These are phyloP conservation scores for Rousettus leschenaultii DNA, from an alignment of 2,113 vertebrate species.

Conservation along the genomic window DNA sequence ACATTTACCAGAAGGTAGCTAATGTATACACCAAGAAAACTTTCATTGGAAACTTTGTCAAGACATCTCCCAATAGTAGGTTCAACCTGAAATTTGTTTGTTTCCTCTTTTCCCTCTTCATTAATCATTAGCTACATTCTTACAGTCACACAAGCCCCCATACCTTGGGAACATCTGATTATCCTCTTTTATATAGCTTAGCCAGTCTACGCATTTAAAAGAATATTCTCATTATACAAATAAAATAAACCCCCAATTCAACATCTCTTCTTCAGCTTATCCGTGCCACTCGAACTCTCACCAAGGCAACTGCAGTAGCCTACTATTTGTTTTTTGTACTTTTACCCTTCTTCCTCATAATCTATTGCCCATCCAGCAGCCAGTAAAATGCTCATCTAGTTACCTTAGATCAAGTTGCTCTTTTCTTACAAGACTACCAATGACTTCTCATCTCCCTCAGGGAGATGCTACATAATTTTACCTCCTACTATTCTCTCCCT, in stretches of 20 bases:
- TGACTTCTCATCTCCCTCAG: neutral
- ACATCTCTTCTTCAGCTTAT: neutral
- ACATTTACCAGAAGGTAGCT: neutral
- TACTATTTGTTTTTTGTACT: neutral
- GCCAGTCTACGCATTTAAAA: neutral
- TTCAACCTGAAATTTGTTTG: neutral
- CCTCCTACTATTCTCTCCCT: neutral
- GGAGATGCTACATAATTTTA: neutral
- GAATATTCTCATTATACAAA: neutral
- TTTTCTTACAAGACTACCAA: neutral
- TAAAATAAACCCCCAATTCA: neutral
- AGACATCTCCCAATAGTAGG: neutral
- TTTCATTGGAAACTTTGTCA: neutral
- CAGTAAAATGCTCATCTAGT: neutral
- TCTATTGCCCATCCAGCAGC: too few relatives aligned
- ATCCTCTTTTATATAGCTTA: neutral
- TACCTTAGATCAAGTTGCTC: neutral
- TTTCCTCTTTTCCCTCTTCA: neutral
- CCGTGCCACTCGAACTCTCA: neutral
- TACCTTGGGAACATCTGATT: neutral
- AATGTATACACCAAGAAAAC: neutral
- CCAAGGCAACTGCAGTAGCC: neutral
- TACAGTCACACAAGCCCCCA: neutral
- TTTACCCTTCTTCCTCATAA: neutral
- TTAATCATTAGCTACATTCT: neutral